phyloP scores from a whole-genome alignment of 1,140 invertebrate genomes.

The Euschistus heros region DNA sequence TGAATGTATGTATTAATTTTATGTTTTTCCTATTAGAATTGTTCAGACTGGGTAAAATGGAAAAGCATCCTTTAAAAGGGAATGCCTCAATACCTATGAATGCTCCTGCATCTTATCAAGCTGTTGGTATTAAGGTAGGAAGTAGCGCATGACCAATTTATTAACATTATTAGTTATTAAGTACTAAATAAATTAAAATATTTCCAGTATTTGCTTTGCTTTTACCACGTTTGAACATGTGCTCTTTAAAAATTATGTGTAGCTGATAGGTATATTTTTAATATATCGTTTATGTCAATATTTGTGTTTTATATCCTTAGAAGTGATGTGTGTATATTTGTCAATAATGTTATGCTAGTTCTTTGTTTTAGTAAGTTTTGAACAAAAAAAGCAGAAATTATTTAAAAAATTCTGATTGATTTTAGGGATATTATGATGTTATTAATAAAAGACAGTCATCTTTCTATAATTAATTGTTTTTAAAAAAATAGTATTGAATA shows the following conservation, averaged over 20 bases:
- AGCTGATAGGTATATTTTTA: neutral
- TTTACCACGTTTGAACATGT: neutral
- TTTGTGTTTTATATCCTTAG: neutral
- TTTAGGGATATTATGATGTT: too few relatives aligned
- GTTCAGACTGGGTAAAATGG: conserved; percentile 23
- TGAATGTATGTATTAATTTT: neutral
- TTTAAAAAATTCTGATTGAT: too few relatives aligned
- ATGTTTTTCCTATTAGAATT: conserved; percentile 20
- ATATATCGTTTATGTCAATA: neutral
- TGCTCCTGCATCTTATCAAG: conserved; percentile 25
- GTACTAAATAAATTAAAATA: neutral
- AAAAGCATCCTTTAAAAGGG: conserved; percentile 27
- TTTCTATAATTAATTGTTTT: too few relatives aligned
- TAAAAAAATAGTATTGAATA: too few relatives aligned
- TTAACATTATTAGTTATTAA: neutral
- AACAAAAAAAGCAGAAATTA: too few relatives aligned
- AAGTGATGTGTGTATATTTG: too few relatives aligned
- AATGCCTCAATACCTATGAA: conserved; percentile 25
- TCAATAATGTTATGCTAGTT: too few relatives aligned
- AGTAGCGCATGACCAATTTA: neutral
- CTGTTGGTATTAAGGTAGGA: conserved; percentile 26
- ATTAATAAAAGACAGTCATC: too few relatives aligned
- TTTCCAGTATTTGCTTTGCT: neutral
- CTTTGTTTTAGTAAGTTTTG: too few relatives aligned
- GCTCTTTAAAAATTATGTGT: neutral